Evolutionary conservation across 2,113 vertebrate genomes (phyloP).

Genomic region (Marcusenius ussheri): DNA sequence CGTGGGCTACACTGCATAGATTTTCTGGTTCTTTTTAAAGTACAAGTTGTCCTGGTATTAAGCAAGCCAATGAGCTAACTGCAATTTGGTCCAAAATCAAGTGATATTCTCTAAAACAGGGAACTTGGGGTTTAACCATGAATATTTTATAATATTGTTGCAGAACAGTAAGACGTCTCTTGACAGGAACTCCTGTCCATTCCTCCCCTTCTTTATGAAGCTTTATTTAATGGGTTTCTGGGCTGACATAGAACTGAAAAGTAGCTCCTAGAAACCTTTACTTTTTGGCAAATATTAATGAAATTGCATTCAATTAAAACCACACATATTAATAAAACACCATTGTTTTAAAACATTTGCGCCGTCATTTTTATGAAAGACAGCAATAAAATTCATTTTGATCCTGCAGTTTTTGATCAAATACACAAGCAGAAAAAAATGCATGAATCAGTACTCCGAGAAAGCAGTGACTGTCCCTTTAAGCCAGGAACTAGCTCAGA

Average conservation of each 20-base stretch:
- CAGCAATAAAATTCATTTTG: background rate
- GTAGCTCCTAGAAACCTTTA: background rate
- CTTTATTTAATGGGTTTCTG: background rate
- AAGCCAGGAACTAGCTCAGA: background rate
- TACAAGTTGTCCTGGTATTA: constrained; percentile 9
- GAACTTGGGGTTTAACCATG: background rate
- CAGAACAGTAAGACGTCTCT: background rate
- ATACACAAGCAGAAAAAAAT: background rate
- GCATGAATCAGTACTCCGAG: background rate
- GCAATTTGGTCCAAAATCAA: constrained; percentile 22
- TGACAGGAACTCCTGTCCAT: background rate
- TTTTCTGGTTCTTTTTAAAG: constrained; percentile 20
- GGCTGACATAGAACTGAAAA: background rate
- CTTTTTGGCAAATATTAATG: background rate
- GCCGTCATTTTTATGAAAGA: background rate
- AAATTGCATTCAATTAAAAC: background rate
- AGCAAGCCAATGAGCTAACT: background rate
- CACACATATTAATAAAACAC: background rate
- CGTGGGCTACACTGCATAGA: constrained; percentile 15
- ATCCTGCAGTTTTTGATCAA: background rate
- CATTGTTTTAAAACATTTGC: background rate
- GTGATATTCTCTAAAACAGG: background rate
- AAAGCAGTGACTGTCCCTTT: background rate
- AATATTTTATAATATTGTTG: constrained; percentile 12
- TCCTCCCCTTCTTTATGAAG: background rate